Conservation (phyloP, 2,113 vertebrate species). For the Rhadina sibilatrix region DNA sequence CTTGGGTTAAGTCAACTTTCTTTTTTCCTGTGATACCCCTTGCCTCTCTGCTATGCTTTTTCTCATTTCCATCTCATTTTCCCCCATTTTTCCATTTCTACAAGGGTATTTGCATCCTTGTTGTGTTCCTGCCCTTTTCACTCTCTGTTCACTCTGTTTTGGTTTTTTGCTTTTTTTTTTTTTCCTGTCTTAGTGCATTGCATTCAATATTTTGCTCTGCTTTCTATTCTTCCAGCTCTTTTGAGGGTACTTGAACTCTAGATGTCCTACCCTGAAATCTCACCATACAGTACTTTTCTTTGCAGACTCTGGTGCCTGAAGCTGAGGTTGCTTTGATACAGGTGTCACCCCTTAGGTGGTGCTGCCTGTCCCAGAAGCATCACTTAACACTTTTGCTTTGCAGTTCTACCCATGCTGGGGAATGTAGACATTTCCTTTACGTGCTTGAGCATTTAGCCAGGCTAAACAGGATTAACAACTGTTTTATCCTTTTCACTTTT, state of each 20-base stretch:
- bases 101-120: not conserved
- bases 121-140: not conserved
- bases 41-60: not conserved
- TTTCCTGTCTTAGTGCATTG: too few relatives aligned
- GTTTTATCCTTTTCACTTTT: constrained; percentile 59
- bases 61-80: not conserved
- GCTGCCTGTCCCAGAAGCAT: not conserved
- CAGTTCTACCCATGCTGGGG: not conserved
- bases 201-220: not conserved
- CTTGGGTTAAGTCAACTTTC: not conserved
- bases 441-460: not conserved
- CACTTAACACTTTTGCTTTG: constrained; percentile 18
- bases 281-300: not conserved
- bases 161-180: too few relatives aligned
- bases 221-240: not conserved
- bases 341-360: not conserved
- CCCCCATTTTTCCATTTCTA: not conserved
- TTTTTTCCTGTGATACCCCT: not conserved
- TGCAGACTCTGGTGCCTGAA: not conserved
- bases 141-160: not conserved
- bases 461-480: constrained; percentile 38
- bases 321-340: not conserved
- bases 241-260: not conserved
- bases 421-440: not conserved
- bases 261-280: not conserved